These are phyloP conservation scores for Spinus pinus DNA, from an alignment of 2,797 vertebrate genomes.

Conservation along the genomic window DNA sequence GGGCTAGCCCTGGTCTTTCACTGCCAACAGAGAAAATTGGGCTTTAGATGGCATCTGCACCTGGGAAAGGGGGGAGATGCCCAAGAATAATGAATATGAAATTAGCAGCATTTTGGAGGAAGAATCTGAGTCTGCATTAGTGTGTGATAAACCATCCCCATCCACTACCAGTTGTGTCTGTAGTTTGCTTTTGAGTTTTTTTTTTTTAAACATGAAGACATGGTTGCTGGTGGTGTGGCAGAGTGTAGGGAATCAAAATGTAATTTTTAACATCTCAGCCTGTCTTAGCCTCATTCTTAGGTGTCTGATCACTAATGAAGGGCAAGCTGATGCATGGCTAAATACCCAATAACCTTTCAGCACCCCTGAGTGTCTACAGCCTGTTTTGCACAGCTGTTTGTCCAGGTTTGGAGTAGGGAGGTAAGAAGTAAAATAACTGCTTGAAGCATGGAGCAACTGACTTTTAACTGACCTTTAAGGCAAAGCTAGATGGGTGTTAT, in stretches of 20 bases:
- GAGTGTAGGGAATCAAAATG: neutral
- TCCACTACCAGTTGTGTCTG: neutral
- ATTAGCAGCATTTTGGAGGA: neutral
- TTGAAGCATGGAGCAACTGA: neutral
- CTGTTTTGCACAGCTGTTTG: neutral
- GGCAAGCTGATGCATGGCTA: neutral
- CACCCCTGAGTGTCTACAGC: neutral
- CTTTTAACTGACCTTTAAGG: neutral
- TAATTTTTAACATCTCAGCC: neutral
- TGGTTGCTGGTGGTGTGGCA: neutral
- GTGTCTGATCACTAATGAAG: neutral
- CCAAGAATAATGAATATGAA: neutral
- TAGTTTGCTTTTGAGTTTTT: neutral
- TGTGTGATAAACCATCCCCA: neutral
- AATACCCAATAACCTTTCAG: neutral
- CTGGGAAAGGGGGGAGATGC: neutral
- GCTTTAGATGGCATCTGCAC: neutral
- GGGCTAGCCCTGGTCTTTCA: neutral
- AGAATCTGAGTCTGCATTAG: neutral
- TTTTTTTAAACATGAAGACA: neutral
- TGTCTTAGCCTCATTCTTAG: neutral
- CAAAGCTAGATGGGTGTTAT: neutral
- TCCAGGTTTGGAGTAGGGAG: neutral
- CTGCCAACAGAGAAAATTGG: neutral
- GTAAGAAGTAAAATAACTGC: neutral